Percentiles rank a stretch among this genome's conserved stretches.
These are phyloP conservation scores for Heterotis niloticus DNA, from an alignment of 2,113 vertebrate species.

Conservation along the genomic window DNA sequence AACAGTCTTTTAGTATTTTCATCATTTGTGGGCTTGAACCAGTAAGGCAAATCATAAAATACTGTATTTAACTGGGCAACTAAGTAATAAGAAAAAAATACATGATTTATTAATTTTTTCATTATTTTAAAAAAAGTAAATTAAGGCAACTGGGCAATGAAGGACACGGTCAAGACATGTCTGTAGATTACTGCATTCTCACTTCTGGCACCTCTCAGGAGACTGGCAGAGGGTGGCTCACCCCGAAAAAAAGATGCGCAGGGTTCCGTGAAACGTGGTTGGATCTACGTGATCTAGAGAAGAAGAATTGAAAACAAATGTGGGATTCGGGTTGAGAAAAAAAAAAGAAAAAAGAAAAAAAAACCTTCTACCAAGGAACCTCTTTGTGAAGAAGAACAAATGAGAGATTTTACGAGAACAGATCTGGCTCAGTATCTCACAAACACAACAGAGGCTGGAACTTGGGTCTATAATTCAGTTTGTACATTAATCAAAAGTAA, in stretches of 20 bases:
- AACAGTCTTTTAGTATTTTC: no score
- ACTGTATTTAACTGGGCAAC: no score
- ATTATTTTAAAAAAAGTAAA: neutral
- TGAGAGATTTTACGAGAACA: no score
- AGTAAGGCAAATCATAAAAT: no score
- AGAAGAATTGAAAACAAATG: conserved; percentile 27
- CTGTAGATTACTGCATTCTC: neutral
- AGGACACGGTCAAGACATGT: neutral
- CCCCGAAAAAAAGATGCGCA: conserved; percentile 54
- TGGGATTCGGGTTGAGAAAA: neutral
- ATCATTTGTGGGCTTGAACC: no score
- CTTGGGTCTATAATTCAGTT: no score
- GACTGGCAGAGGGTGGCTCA: conserved; percentile 30
- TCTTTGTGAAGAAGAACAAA: neutral
- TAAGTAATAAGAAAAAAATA: no score
- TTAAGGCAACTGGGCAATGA: no score
- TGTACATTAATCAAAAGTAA: no score
- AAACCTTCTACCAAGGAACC: neutral
- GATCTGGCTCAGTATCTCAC: no score
- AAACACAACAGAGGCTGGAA: no score
- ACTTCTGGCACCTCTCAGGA: neutral
- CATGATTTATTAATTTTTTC: no score
- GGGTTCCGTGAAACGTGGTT: conserved; percentile 45
- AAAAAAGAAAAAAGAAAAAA: neutral
- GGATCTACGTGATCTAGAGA: conserved; percentile 49